Conservation (phyloP, 2,888 invertebrate species). For the Oligia latruncula region DNA sequence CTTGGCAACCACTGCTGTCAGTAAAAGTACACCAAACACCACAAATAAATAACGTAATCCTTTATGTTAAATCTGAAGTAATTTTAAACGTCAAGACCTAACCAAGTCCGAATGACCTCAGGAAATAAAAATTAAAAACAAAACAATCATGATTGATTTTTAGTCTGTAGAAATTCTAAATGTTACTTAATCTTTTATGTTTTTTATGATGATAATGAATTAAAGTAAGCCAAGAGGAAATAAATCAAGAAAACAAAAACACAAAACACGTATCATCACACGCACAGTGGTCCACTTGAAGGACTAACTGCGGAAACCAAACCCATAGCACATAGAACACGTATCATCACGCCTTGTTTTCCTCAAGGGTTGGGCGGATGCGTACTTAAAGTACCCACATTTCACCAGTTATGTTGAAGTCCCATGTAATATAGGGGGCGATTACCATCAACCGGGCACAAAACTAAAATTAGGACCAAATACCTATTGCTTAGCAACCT, state of each 20-base stretch:
- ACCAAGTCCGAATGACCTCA: too few relatives aligned
- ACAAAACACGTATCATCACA: neutral
- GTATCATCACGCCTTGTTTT: neutral
- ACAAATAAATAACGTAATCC: too few relatives aligned
- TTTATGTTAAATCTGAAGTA: too few relatives aligned
- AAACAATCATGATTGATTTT: neutral
- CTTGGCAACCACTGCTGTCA: too few relatives aligned
- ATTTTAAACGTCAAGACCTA: neutral
- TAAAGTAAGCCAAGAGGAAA: neutral
- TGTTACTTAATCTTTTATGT: neutral
- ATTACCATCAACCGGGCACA: neutral
- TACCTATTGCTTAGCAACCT: neutral
- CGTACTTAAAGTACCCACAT: too few relatives aligned
- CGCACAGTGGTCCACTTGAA: too few relatives aligned
- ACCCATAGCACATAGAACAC: too few relatives aligned
- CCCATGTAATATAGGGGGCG: neutral
- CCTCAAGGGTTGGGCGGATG: neutral
- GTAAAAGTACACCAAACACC: too few relatives aligned
- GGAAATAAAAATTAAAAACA: neutral
- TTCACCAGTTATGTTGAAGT: neutral
- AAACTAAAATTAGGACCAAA: neutral
- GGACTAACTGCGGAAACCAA: too few relatives aligned
- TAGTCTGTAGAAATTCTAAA: neutral
- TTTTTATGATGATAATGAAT: neutral
- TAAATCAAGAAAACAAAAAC: neutral